Conservation (phyloP, 2,888 invertebrate genomes). For the Cancer borealis region DNA sequence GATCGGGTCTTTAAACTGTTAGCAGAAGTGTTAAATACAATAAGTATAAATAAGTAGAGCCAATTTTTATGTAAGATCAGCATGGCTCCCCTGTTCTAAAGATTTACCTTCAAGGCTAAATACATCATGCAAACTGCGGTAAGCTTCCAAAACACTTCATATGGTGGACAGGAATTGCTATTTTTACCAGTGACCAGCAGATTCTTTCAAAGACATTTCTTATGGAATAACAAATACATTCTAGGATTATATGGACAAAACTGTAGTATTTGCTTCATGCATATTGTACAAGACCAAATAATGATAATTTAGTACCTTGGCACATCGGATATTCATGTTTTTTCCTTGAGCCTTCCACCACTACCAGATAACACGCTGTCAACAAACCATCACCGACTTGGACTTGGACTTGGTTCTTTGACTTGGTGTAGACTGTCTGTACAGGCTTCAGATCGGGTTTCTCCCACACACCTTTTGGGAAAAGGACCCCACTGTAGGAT, state of each 20-base stretch:
- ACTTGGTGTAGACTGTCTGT: no score
- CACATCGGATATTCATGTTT: constrained; percentile 34
- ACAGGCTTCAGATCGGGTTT: no score
- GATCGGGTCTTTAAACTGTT: no score
- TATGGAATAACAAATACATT: no score
- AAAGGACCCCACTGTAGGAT: no score
- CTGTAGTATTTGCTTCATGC: not conserved
- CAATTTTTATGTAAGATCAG: no score
- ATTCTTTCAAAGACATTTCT: not conserved
- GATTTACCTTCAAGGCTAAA: not conserved
- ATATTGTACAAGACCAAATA: not conserved
- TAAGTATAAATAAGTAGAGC: no score
- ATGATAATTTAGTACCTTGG: not conserved
- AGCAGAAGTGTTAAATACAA: no score
- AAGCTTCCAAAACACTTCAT: not conserved
- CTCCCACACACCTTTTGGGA: no score
- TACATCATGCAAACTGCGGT: not conserved
- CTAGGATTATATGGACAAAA: not conserved
- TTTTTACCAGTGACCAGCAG: not conserved
- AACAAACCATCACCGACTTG: not conserved
- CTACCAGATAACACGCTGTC: not conserved
- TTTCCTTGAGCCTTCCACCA: not conserved
- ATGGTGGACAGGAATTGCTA: not conserved
- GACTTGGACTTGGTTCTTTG: no score
- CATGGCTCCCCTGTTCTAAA: no score